Evolutionary conservation across 2,113 vertebrate genomes (phyloP), one percentile per base, ranked within the genome.

Genomic region (Dunckerocampus dactyliophorus): DNA sequence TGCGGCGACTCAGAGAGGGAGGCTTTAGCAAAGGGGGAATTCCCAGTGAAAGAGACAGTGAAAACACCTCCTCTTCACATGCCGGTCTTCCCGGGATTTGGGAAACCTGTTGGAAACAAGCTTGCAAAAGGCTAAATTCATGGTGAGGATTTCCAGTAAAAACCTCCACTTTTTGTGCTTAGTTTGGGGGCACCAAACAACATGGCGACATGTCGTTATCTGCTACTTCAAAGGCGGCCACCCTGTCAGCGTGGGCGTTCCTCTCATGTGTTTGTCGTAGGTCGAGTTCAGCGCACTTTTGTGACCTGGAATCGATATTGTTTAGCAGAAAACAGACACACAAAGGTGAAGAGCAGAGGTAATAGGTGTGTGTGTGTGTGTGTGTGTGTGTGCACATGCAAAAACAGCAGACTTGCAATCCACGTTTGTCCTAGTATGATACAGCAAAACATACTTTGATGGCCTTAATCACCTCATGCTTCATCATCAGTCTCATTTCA

Each of bases 1-100:
- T 85, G 81, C 34, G 70, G 80, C 34, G 68, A 75, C 72, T 82
- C 76, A 69, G 47, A 51, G 69, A 69, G 77, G 66, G 84, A 74
- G 79, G 19, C 75, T 69, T 77, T 74, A 78, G 59, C 79, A 63
- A 72, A 82, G 13, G 80, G 87, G 87, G 87, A 85, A 84, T 88
- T 88, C 87, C 87, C 84, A 82, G 84, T 76, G 78, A 56, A 83
- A 82, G 81, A 86, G 81, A 87, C 68, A 68, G 71, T 72, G 71
- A 80, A 81, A 80, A 82, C 81, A 81, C 75, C 75, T 53, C 63
- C 58, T 57, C 66, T 46, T 71, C 75, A 76, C 70, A 72, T 37
- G 43, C n/a, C 22, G 24, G 19, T 47, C 57, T 59, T n/a, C 57
- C 45, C 22, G 4, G 43, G 42, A 47, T 59, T 11, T 51, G n/a